A percentile compares a stretch with the other conserved stretches of the same genome.
phyloP scores from a whole-genome alignment of 2,888 invertebrate genomes.

The Fragum whitleyi region DNA sequence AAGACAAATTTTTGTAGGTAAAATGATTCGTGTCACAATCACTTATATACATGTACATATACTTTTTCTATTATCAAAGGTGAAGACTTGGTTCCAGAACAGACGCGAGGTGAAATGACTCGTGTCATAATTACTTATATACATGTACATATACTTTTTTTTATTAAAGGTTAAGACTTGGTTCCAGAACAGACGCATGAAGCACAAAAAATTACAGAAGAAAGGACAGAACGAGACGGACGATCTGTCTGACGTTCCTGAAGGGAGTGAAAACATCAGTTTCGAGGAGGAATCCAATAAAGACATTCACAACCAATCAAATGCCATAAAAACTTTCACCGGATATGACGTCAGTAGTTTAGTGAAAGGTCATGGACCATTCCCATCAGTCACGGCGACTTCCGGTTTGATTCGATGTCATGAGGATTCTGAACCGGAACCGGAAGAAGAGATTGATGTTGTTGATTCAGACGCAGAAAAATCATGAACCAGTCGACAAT shows the following conservation, averaged over 20 bases:
- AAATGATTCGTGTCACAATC: too few species aligned
- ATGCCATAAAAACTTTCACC: conserved; percentile 33
- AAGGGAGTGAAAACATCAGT: conserved; percentile 57
- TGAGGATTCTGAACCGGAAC: conserved; percentile 61
- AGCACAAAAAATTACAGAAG: conserved; percentile 84
- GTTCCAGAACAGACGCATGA: conserved; percentile 98
- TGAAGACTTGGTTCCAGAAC: conserved; percentile 99
- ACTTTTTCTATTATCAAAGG: conserved; percentile 87
- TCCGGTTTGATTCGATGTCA: conserved; percentile 35
- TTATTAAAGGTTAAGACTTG: conserved; percentile 95
- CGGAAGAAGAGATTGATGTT: conserved; percentile 78
- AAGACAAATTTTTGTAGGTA: too few species aligned
- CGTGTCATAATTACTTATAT: too few species aligned
- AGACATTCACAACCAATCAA: conserved; percentile 33
- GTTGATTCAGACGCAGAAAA: conserved; percentile 74
- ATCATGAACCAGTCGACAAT: conserved; percentile 34
- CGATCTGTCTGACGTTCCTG: conserved; percentile 58
- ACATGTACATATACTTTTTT: not conserved
- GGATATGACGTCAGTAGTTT: conserved; percentile 62
- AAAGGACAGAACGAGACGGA: conserved; percentile 73
- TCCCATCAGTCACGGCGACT: conserved; percentile 34
- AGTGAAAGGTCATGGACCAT: conserved; percentile 49
- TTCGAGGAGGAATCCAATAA: conserved; percentile 61
- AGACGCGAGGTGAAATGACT: too few species aligned
- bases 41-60: not conserved